Percentiles rank a stretch among this genome's conserved stretches.
Evolutionary conservation across 92 coral and sea anemone species (phyloP).

Genomic region (Actinernus sp.): DNA sequence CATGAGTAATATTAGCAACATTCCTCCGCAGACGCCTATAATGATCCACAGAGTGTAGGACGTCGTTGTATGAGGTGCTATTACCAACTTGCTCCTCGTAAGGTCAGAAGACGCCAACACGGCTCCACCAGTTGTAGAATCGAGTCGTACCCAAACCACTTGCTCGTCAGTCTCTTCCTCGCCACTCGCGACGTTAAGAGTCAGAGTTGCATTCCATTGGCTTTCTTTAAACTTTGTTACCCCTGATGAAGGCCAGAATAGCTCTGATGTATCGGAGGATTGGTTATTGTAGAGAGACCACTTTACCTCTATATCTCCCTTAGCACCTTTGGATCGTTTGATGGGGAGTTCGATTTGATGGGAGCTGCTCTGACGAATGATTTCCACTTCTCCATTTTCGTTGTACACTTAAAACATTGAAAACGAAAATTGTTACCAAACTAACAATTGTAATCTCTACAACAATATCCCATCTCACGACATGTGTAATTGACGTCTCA

Average conservation of each 20-base stretch:
- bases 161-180: conserved; percentile 53
- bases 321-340: conserved; percentile 89
- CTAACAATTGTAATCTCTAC: no score
- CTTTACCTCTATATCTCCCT: conserved; percentile 75
- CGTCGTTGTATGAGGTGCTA: conserved; percentile 20
- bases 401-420: conserved; percentile 51
- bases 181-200: conserved; percentile 52
- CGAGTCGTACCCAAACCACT: conserved; percentile 57
- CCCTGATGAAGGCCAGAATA: conserved; percentile 84
- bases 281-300: conserved; percentile 79
- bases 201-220: conserved; percentile 84
- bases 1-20: conserved; percentile 35
- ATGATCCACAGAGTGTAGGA: conserved; percentile 53
- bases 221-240: conserved; percentile 62
- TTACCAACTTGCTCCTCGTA: conserved; percentile 55
- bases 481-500: no score
- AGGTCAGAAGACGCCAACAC: conserved; percentile 69
- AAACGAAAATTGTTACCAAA: no score
- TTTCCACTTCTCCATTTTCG: conserved; percentile 58
- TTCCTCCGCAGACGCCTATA: conserved; percentile 37
- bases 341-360: conserved; percentile 74
- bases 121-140: conserved; percentile 77
- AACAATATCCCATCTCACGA: no score
- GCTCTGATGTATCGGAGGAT: conserved; percentile 27
- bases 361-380: conserved; percentile 60